Conservation (phyloP, 64 coral and sea anemone genomes). For the Montipora foliosa region DNA sequence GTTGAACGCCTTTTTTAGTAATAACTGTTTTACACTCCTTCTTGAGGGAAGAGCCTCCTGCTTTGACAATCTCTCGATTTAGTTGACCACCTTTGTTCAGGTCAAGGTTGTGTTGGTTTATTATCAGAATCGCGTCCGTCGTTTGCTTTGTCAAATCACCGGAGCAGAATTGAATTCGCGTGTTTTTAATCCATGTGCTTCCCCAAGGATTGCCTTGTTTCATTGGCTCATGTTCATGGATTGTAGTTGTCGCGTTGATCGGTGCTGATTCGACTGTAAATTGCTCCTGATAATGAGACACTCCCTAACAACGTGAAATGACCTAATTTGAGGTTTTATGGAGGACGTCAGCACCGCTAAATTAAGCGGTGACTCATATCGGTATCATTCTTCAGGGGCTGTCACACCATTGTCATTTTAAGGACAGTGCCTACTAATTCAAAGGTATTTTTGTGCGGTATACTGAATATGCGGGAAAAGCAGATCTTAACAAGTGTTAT, state of each 20-base stretch:
- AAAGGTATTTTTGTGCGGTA: too few species aligned
- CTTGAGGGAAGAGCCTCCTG: background rate
- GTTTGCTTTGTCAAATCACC: constrained; percentile 13
- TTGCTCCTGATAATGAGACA: background rate
- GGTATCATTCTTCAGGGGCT: too few species aligned
- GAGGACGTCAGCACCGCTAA: too few species aligned
- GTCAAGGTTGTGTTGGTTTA: background rate
- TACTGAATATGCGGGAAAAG: too few species aligned
- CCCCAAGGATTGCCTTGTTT: too few species aligned
- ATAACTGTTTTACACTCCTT: background rate
- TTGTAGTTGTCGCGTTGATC: background rate
- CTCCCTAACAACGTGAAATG: too few species aligned
- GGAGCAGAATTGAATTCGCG: background rate
- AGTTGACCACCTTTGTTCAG: background rate
- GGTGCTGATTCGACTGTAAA: too few species aligned
- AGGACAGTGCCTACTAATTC: too few species aligned
- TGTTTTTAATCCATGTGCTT: constrained; percentile 16
- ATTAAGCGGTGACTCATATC: too few species aligned
- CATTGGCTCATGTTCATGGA: background rate
- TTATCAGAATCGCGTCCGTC: background rate
- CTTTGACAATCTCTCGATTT: background rate
- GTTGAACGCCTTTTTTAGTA: background rate
- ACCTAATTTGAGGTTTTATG: too few species aligned
- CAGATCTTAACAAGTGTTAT: too few species aligned
- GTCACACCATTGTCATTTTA: too few species aligned